These are phyloP conservation scores for Drosophila lutescens DNA, from an alignment of 2,888 invertebrate genomes.

Conservation along the genomic window DNA sequence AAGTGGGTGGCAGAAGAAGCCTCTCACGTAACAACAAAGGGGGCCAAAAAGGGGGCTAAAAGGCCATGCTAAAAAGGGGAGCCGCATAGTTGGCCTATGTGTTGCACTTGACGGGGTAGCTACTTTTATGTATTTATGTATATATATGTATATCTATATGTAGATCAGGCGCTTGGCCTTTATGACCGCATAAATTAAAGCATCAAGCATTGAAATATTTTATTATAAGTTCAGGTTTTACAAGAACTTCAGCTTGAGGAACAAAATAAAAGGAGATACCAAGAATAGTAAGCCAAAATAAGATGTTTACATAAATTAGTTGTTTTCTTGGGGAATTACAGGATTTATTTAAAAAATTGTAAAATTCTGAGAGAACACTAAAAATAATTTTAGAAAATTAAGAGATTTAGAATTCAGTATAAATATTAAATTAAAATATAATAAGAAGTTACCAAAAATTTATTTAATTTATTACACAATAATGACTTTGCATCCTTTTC, in stretches of 20 bases:
- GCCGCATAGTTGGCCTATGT: slow-evolving; percentile 63
- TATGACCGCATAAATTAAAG: slow-evolving; percentile 55
- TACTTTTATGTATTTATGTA: slow-evolving; percentile 33
- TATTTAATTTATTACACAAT: no score
- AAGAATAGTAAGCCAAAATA: slow-evolving; percentile 13
- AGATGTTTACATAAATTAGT: slow-evolving; percentile 22
- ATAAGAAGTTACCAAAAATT: no score
- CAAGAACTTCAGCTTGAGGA: slow-evolving; percentile 5
- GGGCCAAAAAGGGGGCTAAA: slow-evolving; percentile 7
- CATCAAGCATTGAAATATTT: slow-evolving; percentile 51
- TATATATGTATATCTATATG: slow-evolving; percentile 31
- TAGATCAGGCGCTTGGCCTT: slow-evolving; percentile 51
- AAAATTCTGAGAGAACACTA: no score
- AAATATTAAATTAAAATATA: no score
- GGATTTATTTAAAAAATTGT: no score
- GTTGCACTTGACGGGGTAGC: slow-evolving; percentile 50
- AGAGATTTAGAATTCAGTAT: no score
- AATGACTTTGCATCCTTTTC: background rate
- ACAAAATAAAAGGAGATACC: background rate
- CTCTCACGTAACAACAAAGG: slow-evolving; percentile 62
- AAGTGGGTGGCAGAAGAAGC: slow-evolving; percentile 37
- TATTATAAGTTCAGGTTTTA: slow-evolving; percentile 34
- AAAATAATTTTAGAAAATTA: no score
- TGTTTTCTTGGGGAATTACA: background rate
- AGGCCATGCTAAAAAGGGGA: background rate